These are phyloP conservation scores for Phalacrocorax pelagicus DNA, from an alignment of 2,113 vertebrate genomes.

Conservation along the genomic window DNA sequence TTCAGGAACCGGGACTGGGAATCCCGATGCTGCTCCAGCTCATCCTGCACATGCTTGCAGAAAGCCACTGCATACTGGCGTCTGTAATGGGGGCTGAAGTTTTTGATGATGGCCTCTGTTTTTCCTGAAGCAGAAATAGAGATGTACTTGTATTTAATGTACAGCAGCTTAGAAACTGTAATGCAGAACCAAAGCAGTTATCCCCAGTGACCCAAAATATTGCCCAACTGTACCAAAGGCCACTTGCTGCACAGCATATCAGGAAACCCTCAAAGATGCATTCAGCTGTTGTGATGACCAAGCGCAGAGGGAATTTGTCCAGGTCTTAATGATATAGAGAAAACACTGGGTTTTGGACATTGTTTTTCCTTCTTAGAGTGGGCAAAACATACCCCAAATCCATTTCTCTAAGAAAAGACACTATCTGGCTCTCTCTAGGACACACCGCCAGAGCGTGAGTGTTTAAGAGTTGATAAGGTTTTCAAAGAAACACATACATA, in stretches of 20 bases:
- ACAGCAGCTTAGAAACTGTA: neutral
- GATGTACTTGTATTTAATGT: neutral
- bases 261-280: neutral
- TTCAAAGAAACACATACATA: neutral
- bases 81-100: conserved; percentile 84
- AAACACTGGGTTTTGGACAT: neutral
- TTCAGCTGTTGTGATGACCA: neutral
- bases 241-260: neutral
- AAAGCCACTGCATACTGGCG: conserved; percentile 83
- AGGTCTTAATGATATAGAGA: neutral
- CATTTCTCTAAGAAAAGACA: neutral
- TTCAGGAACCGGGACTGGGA: conserved; percentile 80
- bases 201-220: neutral
- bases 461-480: neutral
- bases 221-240: rapidly evolving
- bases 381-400: neutral
- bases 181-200: neutral
- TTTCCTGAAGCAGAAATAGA: conserved; percentile 73
- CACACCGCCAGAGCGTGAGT: rapidly evolving
- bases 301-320: neutral
- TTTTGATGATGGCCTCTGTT: conserved; percentile 80
- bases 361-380: neutral
- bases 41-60: conserved; percentile 80
- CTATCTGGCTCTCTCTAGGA: neutral
- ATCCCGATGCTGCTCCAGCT: conserved; percentile 81